Evolutionary conservation across 2,113 vertebrate genomes (phyloP).

Genomic region (Channa maculata): DNA sequence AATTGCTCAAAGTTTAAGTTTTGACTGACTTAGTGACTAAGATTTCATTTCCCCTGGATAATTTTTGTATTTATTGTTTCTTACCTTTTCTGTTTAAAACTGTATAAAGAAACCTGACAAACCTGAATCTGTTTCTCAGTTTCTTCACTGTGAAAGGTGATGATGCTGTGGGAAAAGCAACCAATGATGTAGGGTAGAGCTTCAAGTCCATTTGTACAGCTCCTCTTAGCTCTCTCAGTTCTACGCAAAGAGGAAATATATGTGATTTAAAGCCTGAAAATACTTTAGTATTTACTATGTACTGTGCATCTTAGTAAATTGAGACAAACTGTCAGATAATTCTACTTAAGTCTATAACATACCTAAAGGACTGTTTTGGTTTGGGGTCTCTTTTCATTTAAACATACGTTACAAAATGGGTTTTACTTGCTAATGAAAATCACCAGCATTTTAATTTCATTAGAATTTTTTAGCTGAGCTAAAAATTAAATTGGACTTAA

Average conservation of each 20-base stretch:
- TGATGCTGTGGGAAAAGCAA: neutral
- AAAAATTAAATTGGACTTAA: neutral
- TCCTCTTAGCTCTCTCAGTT: conserved; percentile 70
- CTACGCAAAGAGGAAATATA: conserved; percentile 39
- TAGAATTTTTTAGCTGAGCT: conserved; percentile 5
- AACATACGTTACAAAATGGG: conserved; percentile 8
- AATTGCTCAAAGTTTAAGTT: neutral
- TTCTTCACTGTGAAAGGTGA: conserved; percentile 2
- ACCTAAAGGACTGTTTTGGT: neutral
- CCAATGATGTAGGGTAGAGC: conserved; percentile 33
- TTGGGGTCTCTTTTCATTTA: neutral
- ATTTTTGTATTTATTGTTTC: neutral
- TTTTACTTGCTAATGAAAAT: neutral
- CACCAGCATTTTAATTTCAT: neutral
- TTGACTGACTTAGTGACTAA: neutral
- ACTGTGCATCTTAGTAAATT: neutral
- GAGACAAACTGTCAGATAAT: neutral
- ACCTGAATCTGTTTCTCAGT: conserved; percentile 51
- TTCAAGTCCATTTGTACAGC: conserved; percentile 66
- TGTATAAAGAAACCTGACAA: conserved; percentile 1
- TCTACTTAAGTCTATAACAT: conserved; percentile 6
- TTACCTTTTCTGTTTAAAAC: no score
- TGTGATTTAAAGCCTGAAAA: neutral
- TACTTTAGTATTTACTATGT: no score
- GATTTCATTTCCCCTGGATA: neutral